Conservation (phyloP, 2,113 vertebrate species). For the Leptobrachium ailaonicum region DNA sequence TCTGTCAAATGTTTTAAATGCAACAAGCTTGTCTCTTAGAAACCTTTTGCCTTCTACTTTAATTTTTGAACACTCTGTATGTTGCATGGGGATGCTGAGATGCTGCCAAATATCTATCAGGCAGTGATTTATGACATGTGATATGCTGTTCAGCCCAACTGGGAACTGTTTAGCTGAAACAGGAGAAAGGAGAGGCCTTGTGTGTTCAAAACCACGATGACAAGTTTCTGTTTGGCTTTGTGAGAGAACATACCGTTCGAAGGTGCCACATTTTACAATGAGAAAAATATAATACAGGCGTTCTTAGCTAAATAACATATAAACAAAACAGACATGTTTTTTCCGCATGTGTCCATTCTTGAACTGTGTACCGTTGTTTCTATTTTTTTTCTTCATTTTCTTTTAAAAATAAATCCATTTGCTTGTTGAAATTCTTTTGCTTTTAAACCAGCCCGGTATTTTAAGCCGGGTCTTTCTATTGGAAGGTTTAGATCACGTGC, state of each 20-base stretch:
- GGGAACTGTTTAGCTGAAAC: slow-evolving; percentile 89
- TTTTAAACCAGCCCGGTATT: too few species aligned
- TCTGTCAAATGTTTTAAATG: slow-evolving; percentile 63
- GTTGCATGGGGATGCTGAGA: slow-evolving; percentile 76
- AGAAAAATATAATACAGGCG: slow-evolving; percentile 56
- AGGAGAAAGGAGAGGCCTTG: slow-evolving; percentile 83
- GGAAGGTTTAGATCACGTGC: too few species aligned
- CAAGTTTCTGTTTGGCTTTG: slow-evolving; percentile 79
- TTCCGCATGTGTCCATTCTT: not conserved
- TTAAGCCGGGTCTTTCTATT: too few species aligned
- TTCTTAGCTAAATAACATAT: slow-evolving; percentile 54
- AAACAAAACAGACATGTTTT: slow-evolving; percentile 44
- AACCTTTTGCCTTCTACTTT: slow-evolving; percentile 86
- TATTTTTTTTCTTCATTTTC: not conserved
- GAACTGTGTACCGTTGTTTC: not conserved
- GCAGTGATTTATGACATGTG: slow-evolving; percentile 92
- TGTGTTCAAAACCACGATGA: slow-evolving; percentile 74
- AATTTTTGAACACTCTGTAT: slow-evolving; percentile 77
- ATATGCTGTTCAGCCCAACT: slow-evolving; percentile 87
- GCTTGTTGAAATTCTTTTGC: not conserved
- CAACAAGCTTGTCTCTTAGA: slow-evolving; percentile 67
- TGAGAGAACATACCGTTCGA: slow-evolving; percentile 67
- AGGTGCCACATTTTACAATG: slow-evolving; percentile 64
- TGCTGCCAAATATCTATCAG: slow-evolving; percentile 93
- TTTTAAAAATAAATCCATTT: slow-evolving; percentile 18